These are phyloP conservation scores for Holothuria scabra DNA, from an alignment of 53 echinoderm and acorn worm genomes.

Conservation along the genomic window DNA sequence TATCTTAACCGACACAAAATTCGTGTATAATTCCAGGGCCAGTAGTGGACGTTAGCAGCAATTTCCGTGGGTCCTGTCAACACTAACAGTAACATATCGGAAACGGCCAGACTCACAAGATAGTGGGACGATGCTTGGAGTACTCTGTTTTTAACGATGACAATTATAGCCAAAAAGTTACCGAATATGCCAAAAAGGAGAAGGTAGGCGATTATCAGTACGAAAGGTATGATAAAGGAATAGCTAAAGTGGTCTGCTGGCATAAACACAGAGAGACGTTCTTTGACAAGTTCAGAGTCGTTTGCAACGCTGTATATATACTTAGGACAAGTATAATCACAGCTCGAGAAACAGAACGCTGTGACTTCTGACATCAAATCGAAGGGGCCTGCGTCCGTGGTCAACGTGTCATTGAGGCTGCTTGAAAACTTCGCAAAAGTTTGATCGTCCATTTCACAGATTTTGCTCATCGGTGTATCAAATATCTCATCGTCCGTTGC, in stretches of 20 bases:
- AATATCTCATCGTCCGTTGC: neutral
- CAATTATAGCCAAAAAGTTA: conserved; percentile 84
- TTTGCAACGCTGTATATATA: conserved; percentile 48
- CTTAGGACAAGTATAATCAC: conserved; percentile 44
- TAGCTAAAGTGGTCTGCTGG: conserved; percentile 56
- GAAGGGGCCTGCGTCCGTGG: too few species aligned
- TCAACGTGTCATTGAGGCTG: neutral
- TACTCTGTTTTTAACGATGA: conserved; percentile 83
- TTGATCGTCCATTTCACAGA: conserved; percentile 30
- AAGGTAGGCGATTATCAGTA: conserved; percentile 63
- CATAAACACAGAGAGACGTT: conserved; percentile 51
- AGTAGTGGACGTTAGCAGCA: conserved; percentile 69
- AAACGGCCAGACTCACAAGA: conserved; percentile 86
- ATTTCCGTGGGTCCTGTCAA: conserved; percentile 90
- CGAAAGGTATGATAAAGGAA: conserved; percentile 71
- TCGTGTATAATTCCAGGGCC: conserved; percentile 89
- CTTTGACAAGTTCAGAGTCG: conserved; percentile 23
- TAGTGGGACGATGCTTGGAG: conserved; percentile 90
- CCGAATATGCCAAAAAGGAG: conserved; percentile 78
- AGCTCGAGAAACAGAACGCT: neutral
- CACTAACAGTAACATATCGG: conserved; percentile 82
- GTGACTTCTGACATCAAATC: conserved; percentile 4
- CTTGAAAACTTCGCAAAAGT: conserved; percentile 3
- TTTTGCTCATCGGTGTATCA: conserved; percentile 4
- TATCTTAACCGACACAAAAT: conserved; percentile 82